Base-by-base conservation (phyloP, 2,888 invertebrate species). In the Tenthredo scrophulariae region DNA sequence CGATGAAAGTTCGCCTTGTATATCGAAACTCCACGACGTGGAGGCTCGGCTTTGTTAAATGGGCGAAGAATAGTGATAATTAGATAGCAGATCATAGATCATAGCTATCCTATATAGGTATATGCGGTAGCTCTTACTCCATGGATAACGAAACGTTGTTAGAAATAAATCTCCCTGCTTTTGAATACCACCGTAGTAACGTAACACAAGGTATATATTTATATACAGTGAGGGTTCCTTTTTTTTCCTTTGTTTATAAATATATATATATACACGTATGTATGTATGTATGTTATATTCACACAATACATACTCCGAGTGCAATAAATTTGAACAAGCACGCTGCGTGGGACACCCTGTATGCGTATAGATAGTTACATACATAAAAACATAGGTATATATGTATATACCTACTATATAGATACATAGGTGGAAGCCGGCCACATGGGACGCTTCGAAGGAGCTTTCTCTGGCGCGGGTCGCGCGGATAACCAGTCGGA, bases 391-490 rank as follows among this genome's bases (percentile, higher is more conserved):
- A 77, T 10, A 74, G 1, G 58, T 54, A 79, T 46, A 22, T 46
- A 50, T 1, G 10, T 50, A 15, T 9, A 46, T 43, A 75, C 37
- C 67, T 54, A 15, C 9, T 72, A 67, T 70, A 70, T 54, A 37
- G 13, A 54, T 43, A 67, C 33, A 62, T 75, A 37, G 72, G 58
- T 74, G 74, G 62, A 15, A 37, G 54, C 74, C 54, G 58, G 84
- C 46, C 46, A 84, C 84, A 84, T 80, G 67, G 79, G 84, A 85
- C 72, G 86, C 65, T 82, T 85, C 74, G 43, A 33, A 62, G 40
- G 74, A 87, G 87, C 88, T 88, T 88, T 89, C 89, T 88, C 89
- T 85, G 85, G 85, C 85, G 85, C 87, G 87, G 86, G 86, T 87
- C 85, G 74, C 22, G 82, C 50, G 75, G 86, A 85, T 87, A 86